Base-by-base conservation (phyloP, 1,140 invertebrate genomes). In the Holotrichia oblita region DNA sequence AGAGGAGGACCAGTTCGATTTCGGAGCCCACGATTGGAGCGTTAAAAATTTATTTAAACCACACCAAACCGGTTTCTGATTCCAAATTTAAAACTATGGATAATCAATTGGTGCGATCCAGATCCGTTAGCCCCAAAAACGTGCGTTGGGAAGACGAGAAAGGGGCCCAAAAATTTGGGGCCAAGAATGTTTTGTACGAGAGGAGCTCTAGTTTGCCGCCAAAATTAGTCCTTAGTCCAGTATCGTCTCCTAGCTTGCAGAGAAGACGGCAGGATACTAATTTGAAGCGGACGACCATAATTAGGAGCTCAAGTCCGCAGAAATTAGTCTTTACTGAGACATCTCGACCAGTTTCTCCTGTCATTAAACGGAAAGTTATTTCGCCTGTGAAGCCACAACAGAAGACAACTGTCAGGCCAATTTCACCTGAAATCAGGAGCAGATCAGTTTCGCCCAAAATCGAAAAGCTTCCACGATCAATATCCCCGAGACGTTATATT, bases 51-150 rank as follows among this genome's bases (percentile, higher is more conserved):
- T 94, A 94, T 84, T 87, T 95, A 44, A 87, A 90, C 12, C 89
- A 93, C 79, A 92, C 92, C 77, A 91, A 90, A 84, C 92, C 93
- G n/a, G 93, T 94, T 0, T 91, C 91, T 4, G 89, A 93, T 80
- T 95, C 93, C 0, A 90, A 91, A 81, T 94, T 95, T 85, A 90
- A 89, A 82, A 90, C 89, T 79, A 90, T 91, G 87, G 93, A 94
- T 81, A 74, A 80, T 8, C 76, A 73, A n/a, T 10, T 64, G 0
- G 74, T 84, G 22, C 78, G 85, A n/a, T 86, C 86, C 0, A 81
- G 86, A 48, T 85, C 83, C 8, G 83, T 74, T n/a, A 84, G 83
- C 48, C 84, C 84, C 6, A 84, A 85, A 80, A 81, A 82, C 0
- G 78, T 84, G 3, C 79, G 89, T 17, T 83, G 82, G 76, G 74